Conservation (phyloP, 2,113 vertebrate genomes). For the Pseudois nayaur region DNA sequence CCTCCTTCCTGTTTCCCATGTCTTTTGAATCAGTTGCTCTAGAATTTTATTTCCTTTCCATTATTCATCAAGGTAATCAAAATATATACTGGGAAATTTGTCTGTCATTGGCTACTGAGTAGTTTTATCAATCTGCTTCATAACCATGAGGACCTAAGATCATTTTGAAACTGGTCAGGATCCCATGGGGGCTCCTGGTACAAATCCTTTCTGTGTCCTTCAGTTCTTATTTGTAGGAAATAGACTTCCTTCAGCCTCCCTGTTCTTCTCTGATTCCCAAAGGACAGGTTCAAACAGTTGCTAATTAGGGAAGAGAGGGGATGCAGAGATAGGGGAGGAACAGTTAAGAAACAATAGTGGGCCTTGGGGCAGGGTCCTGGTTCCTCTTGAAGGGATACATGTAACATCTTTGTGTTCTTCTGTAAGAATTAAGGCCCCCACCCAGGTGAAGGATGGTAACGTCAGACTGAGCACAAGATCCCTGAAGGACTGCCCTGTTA, state of each 20-base stretch:
- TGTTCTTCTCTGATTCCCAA: not conserved
- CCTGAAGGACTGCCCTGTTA: not conserved
- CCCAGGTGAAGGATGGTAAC: not conserved
- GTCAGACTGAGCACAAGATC: not conserved
- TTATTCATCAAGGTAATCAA: not conserved
- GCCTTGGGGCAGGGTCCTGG: not conserved
- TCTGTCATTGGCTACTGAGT: not conserved
- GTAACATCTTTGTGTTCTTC: not conserved
- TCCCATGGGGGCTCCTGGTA: not conserved
- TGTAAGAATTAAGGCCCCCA: not conserved
- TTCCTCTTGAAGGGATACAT: not conserved
- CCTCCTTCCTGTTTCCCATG: not conserved
- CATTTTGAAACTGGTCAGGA: not conserved
- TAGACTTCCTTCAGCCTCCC: not conserved
- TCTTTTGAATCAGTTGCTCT: not conserved
- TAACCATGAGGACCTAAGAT: not conserved
- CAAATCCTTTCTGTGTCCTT: not conserved
- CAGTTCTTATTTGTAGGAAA: not conserved
- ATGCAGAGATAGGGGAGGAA: not conserved
- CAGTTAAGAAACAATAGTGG: not conserved
- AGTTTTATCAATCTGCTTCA: not conserved
- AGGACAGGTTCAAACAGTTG: not conserved
- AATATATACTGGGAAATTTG: not conserved
- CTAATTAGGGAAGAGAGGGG: not conserved
- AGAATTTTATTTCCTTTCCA: not conserved